phyloP scores from a whole-genome alignment of 2,888 invertebrate genomes.

The Drosophila ezoana region DNA sequence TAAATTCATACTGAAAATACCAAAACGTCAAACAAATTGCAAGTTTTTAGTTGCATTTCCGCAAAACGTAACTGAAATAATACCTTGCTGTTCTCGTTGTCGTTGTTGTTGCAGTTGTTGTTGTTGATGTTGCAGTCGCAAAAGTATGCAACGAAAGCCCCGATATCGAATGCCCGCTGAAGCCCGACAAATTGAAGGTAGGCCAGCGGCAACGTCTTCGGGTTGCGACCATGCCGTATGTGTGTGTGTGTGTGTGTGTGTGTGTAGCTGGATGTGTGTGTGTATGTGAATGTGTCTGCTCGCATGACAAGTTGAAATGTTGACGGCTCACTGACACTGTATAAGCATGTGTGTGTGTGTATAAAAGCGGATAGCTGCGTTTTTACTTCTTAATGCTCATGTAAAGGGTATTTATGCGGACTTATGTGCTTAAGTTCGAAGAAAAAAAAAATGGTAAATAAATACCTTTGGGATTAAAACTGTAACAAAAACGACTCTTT shows the following conservation, averaged over 20 bases:
- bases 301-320: constrained; percentile 78
- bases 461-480: no score
- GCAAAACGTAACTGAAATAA: constrained; percentile 77
- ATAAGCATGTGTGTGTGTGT: constrained; percentile 31
- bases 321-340: constrained; percentile 74
- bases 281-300: constrained; percentile 53
- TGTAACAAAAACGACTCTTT: no score
- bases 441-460: no score
- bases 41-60: constrained; percentile 79
- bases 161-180: constrained; percentile 59
- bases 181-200: constrained; percentile 75
- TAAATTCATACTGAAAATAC: constrained; percentile 74
- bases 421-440: no score
- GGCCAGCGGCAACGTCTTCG: constrained; percentile 65
- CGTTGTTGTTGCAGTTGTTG: neutral
- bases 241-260: neutral
- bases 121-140: constrained; percentile 26
- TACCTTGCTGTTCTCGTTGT: constrained; percentile 49
- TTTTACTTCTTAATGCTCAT: constrained; percentile 4
- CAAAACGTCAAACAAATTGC: constrained; percentile 78
- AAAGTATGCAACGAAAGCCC: constrained; percentile 70
- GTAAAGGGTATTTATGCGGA: neutral
- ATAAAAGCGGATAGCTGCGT: constrained; percentile 35
- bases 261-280: constrained; percentile 12
- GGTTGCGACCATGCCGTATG: constrained; percentile 14